Evolutionary conservation across 2,888 invertebrate species (phyloP), one percentile per base, ranked within the genome.

Genomic region (Bellardia pandia): DNA sequence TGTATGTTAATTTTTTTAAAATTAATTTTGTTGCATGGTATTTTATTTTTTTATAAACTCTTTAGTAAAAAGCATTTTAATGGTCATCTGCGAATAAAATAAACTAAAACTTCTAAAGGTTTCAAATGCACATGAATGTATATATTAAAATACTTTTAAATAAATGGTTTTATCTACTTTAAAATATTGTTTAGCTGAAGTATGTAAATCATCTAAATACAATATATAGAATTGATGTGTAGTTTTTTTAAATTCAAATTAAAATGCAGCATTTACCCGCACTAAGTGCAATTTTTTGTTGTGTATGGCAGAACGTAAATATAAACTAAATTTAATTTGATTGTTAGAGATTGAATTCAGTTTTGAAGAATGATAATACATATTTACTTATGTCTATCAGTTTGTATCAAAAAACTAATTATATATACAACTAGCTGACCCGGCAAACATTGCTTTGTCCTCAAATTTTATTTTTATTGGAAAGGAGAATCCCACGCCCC

Each of bases 1-100:
- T 45, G 4, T 51, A 51, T 14, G 51, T 51, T 51, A 51, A 16
- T 56, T 60, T 60, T 58, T 60, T 30, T 33, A 0, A 14, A 60
- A 11, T 8, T 60, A 13, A 9, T 56, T 60, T 60, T 23, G 23
- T 23, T 23, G 11, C 16, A 56, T 23, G 16, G 7, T 60, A 33
- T 68, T 56, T 4, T 30, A 45, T 77, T 77, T n/a, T 13, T 53
- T 42, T n/a, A 33, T 40, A 42, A 11, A 58, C 56, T 58, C 6
- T 68, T 16, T 68, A 13, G 53, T 13, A 68, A 66, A 81, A 81
- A 58, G 56, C 16, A 74, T 75, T 74, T 80, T 53, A 30, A 66
- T 72, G 53, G 62, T 48, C 30, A 37, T 40, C 8, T 40, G 13
- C 5, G 30, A 30, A 48, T 9, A 23, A 3, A 5, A 42, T 4